These are phyloP conservation scores for Triplophysa dalaica DNA, from an alignment of 2,113 vertebrate genomes.

Conservation along the genomic window DNA sequence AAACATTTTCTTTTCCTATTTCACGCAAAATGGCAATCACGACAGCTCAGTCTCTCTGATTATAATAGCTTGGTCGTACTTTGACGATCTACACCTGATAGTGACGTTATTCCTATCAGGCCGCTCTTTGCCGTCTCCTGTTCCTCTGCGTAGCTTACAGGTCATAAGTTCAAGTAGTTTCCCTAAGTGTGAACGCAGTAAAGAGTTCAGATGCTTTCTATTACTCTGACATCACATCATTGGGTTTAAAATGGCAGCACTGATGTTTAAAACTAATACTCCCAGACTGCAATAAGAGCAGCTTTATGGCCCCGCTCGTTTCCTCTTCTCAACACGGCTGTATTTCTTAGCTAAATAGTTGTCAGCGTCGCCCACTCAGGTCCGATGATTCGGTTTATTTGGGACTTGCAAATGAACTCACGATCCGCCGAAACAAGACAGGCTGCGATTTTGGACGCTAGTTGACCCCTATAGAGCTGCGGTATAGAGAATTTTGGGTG, in stretches of 20 bases:
- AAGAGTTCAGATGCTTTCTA: conserved; percentile 66
- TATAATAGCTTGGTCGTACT: neutral
- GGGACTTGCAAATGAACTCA: conserved; percentile 51
- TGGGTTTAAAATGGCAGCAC: conserved; percentile 53
- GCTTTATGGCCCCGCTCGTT: conserved; percentile 51
- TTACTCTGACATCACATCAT: conserved; percentile 63
- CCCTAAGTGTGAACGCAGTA: conserved; percentile 54
- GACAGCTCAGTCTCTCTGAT: neutral
- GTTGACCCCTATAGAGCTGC: neutral
- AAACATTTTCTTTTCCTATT: neutral
- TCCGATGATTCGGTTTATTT: conserved; percentile 24
- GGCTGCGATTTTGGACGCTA: neutral
- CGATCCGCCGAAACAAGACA: conserved; percentile 2
- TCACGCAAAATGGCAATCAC: neutral
- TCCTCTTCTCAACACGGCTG: conserved; percentile 37
- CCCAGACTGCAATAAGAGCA: conserved; percentile 49
- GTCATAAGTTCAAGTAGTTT: conserved; percentile 50
- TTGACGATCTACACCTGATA: conserved; percentile 28
- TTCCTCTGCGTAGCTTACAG: conserved; percentile 11
- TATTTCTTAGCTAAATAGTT: conserved; percentile 7
- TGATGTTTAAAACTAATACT: conserved; percentile 60
- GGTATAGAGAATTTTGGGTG: conserved; percentile 12
- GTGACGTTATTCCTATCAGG: neutral
- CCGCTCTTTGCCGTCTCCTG: neutral
- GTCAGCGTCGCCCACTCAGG: neutral